Conservation (phyloP, 2,888 invertebrate genomes). For the Dione juno region DNA sequence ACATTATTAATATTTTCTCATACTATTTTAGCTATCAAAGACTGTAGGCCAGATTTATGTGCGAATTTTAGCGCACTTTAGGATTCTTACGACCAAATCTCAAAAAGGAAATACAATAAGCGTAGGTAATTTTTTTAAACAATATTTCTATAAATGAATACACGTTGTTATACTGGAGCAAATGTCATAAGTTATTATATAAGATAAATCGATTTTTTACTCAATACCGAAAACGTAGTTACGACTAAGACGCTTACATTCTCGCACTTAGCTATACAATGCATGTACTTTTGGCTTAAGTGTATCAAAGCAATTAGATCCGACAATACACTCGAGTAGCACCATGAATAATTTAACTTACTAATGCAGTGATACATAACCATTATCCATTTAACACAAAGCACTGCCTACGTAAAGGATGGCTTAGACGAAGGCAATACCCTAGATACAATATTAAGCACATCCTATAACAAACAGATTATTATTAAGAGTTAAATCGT, state of each 20-base stretch:
- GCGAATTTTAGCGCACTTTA: neutral
- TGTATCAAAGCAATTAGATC: slow-evolving; percentile 41
- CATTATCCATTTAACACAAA: slow-evolving; percentile 44
- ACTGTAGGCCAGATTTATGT: slow-evolving; percentile 11
- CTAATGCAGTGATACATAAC: slow-evolving; percentile 45
- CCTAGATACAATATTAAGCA: slow-evolving; percentile 32
- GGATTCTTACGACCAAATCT: neutral
- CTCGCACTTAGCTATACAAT: slow-evolving; percentile 10
- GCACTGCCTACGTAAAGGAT: slow-evolving; percentile 41
- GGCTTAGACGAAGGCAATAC: slow-evolving; percentile 38
- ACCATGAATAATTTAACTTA: slow-evolving; percentile 45
- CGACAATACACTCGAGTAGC: slow-evolving; percentile 39
- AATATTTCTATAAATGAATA: neutral
- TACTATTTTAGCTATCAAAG: slow-evolving; percentile 33
- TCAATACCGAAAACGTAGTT: slow-evolving; percentile 4
- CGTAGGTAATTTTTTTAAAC: too few relatives aligned
- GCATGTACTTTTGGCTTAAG: slow-evolving; percentile 30
- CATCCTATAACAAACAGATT: slow-evolving; percentile 21
- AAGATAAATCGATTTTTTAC: too few relatives aligned
- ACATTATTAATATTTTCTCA: slow-evolving; percentile 71
- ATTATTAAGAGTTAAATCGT: slow-evolving; percentile 11
- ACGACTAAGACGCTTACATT: neutral
- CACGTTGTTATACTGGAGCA: too few relatives aligned
- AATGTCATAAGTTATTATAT: too few relatives aligned
- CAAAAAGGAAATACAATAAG: neutral